These are phyloP conservation scores for Prionailurus viverrinus DNA, from an alignment of 2,113 vertebrate genomes.

Conservation along the genomic window DNA sequence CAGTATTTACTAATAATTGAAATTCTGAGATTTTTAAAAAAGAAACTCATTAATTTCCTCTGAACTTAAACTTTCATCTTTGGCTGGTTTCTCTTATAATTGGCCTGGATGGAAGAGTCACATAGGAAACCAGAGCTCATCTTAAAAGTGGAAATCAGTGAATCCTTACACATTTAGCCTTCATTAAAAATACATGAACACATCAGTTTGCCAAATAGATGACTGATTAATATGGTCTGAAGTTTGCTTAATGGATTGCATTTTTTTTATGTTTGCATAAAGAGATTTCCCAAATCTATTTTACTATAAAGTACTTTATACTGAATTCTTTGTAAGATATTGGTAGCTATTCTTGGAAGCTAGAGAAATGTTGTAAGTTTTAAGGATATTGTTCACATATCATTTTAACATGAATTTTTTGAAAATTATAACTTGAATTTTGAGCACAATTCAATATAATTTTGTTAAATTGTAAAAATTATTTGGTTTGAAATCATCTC, in stretches of 20 bases:
- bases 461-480: slow-evolving; percentile 11
- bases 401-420: background rate
- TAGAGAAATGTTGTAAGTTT: background rate
- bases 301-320: background rate
- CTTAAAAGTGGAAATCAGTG: slow-evolving; percentile 41
- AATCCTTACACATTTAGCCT: background rate
- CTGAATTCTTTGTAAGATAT: slow-evolving; percentile 25
- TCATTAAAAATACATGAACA: slow-evolving; percentile 51
- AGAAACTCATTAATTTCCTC: background rate
- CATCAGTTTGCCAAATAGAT: slow-evolving; percentile 24
- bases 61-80: background rate
- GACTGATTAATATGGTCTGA: background rate
- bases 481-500: background rate
- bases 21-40: background rate
- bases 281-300: background rate
- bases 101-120: background rate
- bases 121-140: background rate
- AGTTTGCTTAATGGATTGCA: slow-evolving; percentile 34
- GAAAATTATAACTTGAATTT: slow-evolving; percentile 1
- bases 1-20: background rate
- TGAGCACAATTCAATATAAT: slow-evolving; percentile 4
- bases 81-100: background rate
- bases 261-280: background rate
- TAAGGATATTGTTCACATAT: background rate
- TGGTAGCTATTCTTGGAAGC: background rate